These are phyloP conservation scores for Scalopus aquaticus DNA, from an alignment of 2,113 vertebrate species.

Conservation along the genomic window DNA sequence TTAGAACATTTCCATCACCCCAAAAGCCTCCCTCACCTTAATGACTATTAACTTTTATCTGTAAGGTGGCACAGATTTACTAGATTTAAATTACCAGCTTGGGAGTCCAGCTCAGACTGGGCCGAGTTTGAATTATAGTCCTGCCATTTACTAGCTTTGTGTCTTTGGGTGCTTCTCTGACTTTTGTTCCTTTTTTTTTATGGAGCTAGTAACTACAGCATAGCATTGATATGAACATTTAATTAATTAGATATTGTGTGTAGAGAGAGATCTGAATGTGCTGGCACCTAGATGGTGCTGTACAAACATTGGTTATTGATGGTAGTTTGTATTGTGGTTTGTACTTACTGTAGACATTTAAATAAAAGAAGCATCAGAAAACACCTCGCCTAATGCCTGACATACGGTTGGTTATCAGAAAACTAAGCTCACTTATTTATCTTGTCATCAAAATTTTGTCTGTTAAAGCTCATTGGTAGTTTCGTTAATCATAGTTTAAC, in stretches of 20 bases:
- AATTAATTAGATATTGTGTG: neutral
- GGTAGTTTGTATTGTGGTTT: neutral
- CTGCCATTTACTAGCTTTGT: neutral
- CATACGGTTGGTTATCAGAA: neutral
- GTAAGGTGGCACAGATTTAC: neutral
- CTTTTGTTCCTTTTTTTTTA: neutral
- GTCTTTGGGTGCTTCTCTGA: neutral
- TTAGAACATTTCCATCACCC: slow-evolving; percentile 11
- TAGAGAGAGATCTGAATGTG: neutral
- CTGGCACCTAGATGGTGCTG: neutral
- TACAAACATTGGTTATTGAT: neutral
- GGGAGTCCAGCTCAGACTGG: neutral
- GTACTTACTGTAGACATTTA: neutral
- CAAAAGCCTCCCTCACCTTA: neutral
- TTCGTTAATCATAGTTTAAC: neutral
- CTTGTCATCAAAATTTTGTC: neutral
- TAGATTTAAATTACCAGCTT: neutral
- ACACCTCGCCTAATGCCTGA: neutral
- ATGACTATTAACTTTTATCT: neutral
- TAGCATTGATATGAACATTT: neutral
- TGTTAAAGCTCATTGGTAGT: neutral
- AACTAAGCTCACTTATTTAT: neutral
- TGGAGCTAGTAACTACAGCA: neutral
- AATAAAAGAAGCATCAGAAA: neutral
- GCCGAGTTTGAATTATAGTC: neutral